A percentile compares a stretch with the other conserved stretches of the same genome.
Evolutionary conservation across 2,113 vertebrate species (phyloP).

Genomic region (Vulpes ferrilata): DNA sequence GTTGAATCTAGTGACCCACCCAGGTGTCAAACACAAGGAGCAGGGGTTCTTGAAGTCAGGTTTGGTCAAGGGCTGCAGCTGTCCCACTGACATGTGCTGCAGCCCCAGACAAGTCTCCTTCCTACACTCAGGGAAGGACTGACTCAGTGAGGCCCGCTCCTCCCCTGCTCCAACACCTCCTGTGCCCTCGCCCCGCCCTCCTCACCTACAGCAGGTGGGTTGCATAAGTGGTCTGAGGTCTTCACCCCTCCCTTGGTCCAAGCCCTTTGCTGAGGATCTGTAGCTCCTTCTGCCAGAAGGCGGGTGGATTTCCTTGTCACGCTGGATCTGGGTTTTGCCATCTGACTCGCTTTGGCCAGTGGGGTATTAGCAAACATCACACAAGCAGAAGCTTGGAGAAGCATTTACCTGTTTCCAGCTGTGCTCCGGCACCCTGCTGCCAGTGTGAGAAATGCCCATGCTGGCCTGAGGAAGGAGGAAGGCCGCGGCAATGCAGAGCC

Average conservation of each 20-base stretch:
- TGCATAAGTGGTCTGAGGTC: no score
- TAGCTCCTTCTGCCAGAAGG: background rate
- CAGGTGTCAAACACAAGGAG: background rate
- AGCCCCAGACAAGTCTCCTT: background rate
- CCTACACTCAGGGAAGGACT: background rate
- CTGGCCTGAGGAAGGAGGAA: background rate
- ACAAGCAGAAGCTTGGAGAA: background rate
- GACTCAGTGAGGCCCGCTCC: background rate
- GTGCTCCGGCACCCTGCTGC: background rate
- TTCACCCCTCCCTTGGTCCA: background rate
- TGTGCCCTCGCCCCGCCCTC: background rate
- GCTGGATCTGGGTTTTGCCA: background rate
- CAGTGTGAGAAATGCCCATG: background rate
- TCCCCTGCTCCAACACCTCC: background rate
- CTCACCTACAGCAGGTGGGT: background rate
- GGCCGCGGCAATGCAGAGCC: rapidly evolving
- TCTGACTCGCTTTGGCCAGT: background rate
- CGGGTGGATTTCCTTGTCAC: background rate
- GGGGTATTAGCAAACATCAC: background rate
- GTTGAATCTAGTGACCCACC: background rate
- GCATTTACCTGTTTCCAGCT: no score
- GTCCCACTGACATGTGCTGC: background rate
- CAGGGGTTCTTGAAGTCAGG: background rate
- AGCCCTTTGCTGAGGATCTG: background rate
- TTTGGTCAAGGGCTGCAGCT: background rate